Conservation (phyloP, 2,888 invertebrate genomes). For the Rutpela maculata region DNA sequence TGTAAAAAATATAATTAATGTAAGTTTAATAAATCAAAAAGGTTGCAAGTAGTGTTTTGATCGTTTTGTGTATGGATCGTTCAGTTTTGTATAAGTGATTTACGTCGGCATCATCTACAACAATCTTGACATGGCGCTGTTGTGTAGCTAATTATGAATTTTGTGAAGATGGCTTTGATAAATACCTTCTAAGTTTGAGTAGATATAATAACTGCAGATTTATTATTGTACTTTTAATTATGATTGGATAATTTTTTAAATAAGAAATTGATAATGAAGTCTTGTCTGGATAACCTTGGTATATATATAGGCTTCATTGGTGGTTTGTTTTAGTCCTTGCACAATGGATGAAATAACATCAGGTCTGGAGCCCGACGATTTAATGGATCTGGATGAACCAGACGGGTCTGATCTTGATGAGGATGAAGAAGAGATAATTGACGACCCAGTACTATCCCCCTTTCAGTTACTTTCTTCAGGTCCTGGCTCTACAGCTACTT, state of each 20-base stretch:
- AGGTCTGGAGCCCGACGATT: conserved; percentile 76
- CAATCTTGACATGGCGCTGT: conserved; percentile 63
- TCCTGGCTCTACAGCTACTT: conserved; percentile 82
- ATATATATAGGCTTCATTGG: conserved; percentile 42
- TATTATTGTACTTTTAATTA: conserved; percentile 8
- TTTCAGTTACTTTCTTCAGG: conserved; percentile 72
- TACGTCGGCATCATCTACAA: conserved; percentile 55
- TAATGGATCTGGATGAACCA: conserved; percentile 82
- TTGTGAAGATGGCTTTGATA: conserved; percentile 35
- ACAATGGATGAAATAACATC: conserved; percentile 72
- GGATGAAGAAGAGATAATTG: conserved; percentile 79
- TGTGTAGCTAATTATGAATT: conserved; percentile 53
- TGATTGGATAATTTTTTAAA: not conserved
- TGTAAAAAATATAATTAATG: conserved; percentile 71
- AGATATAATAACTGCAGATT: not conserved
- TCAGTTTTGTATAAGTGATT: conserved; percentile 38
- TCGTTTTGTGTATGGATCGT: conserved; percentile 40
- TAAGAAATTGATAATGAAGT: conserved; percentile 5
- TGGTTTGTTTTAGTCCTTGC: conserved; percentile 54
- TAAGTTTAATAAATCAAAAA: conserved; percentile 57
- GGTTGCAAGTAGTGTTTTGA: conserved; percentile 12
- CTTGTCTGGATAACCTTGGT: conserved; percentile 51
- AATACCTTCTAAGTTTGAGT: not conserved
- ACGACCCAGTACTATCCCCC: conserved; percentile 75
- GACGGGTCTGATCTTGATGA: conserved; percentile 86